Percentiles rank a stretch among this genome's conserved stretches.
Conservation (phyloP, 2,113 vertebrate genomes). For the Echinops telfairi region DNA sequence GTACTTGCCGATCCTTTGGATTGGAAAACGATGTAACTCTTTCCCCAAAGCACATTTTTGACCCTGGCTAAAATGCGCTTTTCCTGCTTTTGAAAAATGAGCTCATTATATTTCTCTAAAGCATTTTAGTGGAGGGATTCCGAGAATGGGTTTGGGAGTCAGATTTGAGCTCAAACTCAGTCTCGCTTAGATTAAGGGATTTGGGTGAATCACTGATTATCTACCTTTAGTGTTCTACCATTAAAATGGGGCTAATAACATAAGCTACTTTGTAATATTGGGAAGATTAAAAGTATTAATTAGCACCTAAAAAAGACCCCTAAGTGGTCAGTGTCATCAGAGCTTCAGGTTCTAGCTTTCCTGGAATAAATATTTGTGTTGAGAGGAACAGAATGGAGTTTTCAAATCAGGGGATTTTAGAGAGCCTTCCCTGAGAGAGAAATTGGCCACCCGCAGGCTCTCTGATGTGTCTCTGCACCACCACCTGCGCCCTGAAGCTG, state of each 20-base stretch:
- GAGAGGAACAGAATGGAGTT: too few relatives aligned
- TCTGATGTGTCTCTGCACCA: too few relatives aligned
- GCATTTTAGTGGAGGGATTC: fast-evolving
- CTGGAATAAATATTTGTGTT: too few relatives aligned
- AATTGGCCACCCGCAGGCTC: too few relatives aligned
- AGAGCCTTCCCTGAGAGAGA: too few relatives aligned
- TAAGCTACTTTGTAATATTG: background rate
- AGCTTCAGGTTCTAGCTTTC: too few relatives aligned
- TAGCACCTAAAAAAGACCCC: background rate
- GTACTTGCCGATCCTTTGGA: background rate
- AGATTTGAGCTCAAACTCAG: background rate
- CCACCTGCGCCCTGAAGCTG: too few relatives aligned
- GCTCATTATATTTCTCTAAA: background rate
- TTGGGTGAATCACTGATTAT: background rate
- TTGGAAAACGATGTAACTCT: background rate
- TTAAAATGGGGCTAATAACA: background rate
- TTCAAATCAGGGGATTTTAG: too few relatives aligned
- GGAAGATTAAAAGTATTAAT: background rate
- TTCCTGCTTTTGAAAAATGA: background rate
- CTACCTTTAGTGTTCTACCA: background rate
- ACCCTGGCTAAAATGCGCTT: background rate
- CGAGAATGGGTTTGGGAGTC: background rate
- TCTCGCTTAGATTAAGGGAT: background rate
- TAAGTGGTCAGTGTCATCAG: too few relatives aligned
- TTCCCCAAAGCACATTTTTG: background rate